Evolutionary conservation across 2,113 vertebrate genomes (phyloP), one percentile per base, ranked within the genome.

Genomic region (Nothocercus nigrocapillus): DNA sequence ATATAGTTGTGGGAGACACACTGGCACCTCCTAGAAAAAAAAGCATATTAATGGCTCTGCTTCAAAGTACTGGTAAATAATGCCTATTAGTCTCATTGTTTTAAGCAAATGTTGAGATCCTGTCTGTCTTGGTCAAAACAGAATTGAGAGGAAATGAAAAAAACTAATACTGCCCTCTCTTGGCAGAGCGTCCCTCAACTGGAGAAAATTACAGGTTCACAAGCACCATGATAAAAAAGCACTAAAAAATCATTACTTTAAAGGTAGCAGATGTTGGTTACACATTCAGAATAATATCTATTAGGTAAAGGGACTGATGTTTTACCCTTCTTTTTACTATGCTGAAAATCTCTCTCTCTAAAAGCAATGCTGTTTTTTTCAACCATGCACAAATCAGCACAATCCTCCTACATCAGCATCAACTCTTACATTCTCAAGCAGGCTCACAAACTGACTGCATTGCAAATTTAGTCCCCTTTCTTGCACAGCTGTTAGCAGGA

Each of bases 1-100:
- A 51, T 83, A 85, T 47, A 56, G 61, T 88, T 90, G 88, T 81
- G 85, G 68, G 51, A 95, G 73, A 88, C 51, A 56, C 42, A 88
- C 27, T 14, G 5, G 63, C 83, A 90, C 36, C 77, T 69, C 77
- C 64, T 74, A 61, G 58, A 90, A 80, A 80, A 66, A 75, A 80
- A 66, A 2, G 7, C 10, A 51, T 81, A 61, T 76, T 82, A 73
- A 82, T 75, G 64, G 16, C 42, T 94, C 88, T 88, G 14, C 28
- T 95, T 61, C 63, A 64, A 70, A 61, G 61, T 79, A 59, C 68
- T 88, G 68, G 85, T 56, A 86, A 75, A 64, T 92, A 81, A 34
- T 1, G 7, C 38, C 73, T 90, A 64, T 70, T 83, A 54, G 40
- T 38, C 15, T 59, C 73, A 34, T 54, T 86, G 58, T 62, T 72